A percentile compares a stretch with the other conserved stretches of the same genome.
phyloP scores from a whole-genome alignment of 2,113 vertebrate genomes.

The Malurus elegans region DNA sequence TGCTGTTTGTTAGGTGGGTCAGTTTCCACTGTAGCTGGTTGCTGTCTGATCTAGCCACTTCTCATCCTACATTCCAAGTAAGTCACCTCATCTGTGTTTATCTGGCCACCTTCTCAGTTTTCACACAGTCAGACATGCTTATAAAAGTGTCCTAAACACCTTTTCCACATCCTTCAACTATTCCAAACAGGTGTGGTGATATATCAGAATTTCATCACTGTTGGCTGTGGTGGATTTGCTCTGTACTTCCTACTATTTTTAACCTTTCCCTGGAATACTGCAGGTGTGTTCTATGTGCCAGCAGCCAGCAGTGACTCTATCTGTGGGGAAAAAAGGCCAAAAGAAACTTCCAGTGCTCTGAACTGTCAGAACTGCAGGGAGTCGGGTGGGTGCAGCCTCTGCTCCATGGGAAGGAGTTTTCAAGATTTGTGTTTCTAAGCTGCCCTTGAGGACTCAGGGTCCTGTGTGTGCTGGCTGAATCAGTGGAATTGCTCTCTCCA shows the following conservation, averaged over 20 bases:
- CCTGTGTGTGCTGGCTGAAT: not conserved
- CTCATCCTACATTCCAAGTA: conserved; percentile 36
- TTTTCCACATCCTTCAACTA: conserved; percentile 17
- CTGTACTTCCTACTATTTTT: not conserved
- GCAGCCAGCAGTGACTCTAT: not conserved
- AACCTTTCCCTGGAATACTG: not conserved
- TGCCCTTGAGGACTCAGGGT: not conserved
- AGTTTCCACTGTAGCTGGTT: not conserved
- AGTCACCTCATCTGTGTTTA: conserved; percentile 17
- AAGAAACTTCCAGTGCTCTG: not conserved
- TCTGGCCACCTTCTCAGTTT: conserved; percentile 49
- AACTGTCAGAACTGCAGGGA: not conserved
- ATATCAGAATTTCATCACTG: conserved; percentile 18
- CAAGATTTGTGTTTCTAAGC: fast-evolving
- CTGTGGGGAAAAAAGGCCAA: not conserved
- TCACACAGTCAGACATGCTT: not conserved
- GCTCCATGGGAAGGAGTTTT: fast-evolving
- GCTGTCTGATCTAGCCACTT: not conserved
- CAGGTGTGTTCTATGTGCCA: not conserved
- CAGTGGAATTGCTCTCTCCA: not conserved
- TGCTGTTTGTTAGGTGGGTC: not conserved
- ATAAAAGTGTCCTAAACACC: conserved; percentile 49
- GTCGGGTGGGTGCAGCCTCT: not conserved
- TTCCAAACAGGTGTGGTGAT: conserved; percentile 37
- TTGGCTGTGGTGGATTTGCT: not conserved